A percentile compares a stretch with the other conserved stretches of the same genome.
These are phyloP conservation scores for Danio aesculapii DNA, from an alignment of 2,797 vertebrate species.

Conservation along the genomic window DNA sequence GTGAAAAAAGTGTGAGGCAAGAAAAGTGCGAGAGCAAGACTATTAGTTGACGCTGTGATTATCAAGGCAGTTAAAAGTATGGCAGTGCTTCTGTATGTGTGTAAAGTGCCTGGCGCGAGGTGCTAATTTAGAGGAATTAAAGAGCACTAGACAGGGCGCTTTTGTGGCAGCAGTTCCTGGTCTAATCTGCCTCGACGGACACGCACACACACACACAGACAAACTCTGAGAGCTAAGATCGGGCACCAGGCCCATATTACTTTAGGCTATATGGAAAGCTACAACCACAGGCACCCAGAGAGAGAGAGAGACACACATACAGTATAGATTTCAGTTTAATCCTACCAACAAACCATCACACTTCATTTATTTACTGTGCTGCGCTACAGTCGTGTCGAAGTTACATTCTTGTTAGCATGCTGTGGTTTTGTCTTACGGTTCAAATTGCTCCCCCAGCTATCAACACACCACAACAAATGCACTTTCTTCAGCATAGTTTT, in stretches of 20 bases:
- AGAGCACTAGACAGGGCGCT: constrained; percentile 83
- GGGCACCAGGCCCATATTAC: constrained; percentile 80
- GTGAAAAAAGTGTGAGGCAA: constrained; percentile 59
- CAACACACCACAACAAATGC: constrained; percentile 23
- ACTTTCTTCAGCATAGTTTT: background rate
- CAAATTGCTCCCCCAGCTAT: constrained; percentile 16
- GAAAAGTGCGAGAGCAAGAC: constrained; percentile 40
- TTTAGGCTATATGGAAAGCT: constrained; percentile 83
- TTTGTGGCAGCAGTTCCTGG: constrained; percentile 80
- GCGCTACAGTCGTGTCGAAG: constrained; percentile 1
- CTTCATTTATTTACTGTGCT: background rate
- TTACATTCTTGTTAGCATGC: constrained; percentile 22
- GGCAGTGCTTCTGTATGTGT: constrained; percentile 72
- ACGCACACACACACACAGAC: constrained; percentile 77
- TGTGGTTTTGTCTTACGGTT: constrained; percentile 40
- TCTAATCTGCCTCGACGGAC: constrained; percentile 82
- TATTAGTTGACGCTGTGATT: constrained; percentile 35
- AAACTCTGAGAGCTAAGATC: constrained; percentile 71
- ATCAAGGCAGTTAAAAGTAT: constrained; percentile 40
- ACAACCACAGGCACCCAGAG: constrained; percentile 33
- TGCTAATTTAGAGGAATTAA: constrained; percentile 86
- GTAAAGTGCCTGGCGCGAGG: constrained; percentile 75
- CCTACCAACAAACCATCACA: constrained; percentile 10
- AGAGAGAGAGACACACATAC: background rate
- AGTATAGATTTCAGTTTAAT: no score